Evolutionary conservation across 2,888 invertebrate species (phyloP), one percentile per base, ranked within the genome.

Genomic region (Geophilus truncorum): DNA sequence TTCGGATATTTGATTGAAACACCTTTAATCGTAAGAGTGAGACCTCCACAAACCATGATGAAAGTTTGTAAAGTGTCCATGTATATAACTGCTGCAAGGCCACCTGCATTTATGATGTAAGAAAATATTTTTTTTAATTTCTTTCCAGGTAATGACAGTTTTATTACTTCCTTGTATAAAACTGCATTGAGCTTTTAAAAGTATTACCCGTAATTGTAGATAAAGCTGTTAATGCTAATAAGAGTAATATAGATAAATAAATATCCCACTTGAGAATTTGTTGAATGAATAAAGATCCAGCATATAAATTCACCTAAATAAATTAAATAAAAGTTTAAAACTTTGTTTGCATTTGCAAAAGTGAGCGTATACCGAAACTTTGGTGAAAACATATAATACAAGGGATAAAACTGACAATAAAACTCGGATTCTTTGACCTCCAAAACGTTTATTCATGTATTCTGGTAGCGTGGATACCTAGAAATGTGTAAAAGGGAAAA

Each of bases 271-370:
- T 86, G 10, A 89, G 83, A 3, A 88, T 86, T 81, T 87, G 85
- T 83, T 88, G 86, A 81, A 89, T 88, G 83, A 89, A 89, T 80
- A 89, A 84, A 1, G 87, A 88, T 3, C 89, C 89, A 12, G 88
- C 87, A 83, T 87, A 89, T 81, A 89, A 85, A 82, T 88, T 87
- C 30, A 89, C 89, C 89, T 89, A 83, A 7, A 84, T 83, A 21
- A 21, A 18, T 21, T 18, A 18, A 23, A 18, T 34, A 10, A 30
- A 77, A n/a, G n/a, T n/a, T n/a, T n/a, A n/a, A n/a, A n/a, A n/a
- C n/a, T n/a, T n/a, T n/a, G n/a, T n/a, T n/a, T n/a, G n/a, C n/a
- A n/a, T n/a, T n/a, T 7, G 1, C 45, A n/a, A 1, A 10, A 45
- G n/a, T n/a, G 45, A 21, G 1, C n/a, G 84, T 85, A 85, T 83